These are phyloP conservation scores for Misgurnus mizolepis DNA, from an alignment of 2,113 vertebrate species.

Conservation along the genomic window DNA sequence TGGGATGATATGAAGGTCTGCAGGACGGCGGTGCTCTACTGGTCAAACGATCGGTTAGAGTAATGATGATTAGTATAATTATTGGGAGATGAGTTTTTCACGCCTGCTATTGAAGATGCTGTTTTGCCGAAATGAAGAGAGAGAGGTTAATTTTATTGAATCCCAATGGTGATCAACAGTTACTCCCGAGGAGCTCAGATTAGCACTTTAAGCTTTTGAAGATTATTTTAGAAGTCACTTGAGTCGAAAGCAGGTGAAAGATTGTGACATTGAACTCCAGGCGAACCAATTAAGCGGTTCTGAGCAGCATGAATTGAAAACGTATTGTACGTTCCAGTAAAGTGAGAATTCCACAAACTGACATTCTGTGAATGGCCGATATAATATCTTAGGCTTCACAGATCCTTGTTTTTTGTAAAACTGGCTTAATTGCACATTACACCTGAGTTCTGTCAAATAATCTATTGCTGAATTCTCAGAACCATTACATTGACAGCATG, in stretches of 20 bases:
- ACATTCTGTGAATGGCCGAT: background rate
- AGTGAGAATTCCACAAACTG: background rate
- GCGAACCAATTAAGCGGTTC: constrained; percentile 20
- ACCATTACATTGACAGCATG: constrained; percentile 8
- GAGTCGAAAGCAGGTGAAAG: background rate
- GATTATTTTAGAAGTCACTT: background rate
- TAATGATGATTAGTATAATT: constrained; percentile 25
- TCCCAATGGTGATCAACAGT: background rate
- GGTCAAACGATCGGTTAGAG: constrained; percentile 1
- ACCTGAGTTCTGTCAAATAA: constrained; percentile 25
- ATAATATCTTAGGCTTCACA: background rate
- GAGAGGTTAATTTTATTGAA: background rate
- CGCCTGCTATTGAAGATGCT: background rate
- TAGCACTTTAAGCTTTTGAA: background rate
- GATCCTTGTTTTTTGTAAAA: background rate
- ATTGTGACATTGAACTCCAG: constrained; percentile 17
- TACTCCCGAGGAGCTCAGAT: background rate
- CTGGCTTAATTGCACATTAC: constrained; percentile 7
- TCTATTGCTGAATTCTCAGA: background rate
- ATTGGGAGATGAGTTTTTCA: constrained; percentile 1
- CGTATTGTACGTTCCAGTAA: constrained; percentile 10
- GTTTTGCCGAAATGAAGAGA: background rate
- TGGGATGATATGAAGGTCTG: background rate
- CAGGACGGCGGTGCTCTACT: background rate
- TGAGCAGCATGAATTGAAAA: constrained; percentile 11